Evolutionary conservation across 2,113 vertebrate genomes (phyloP).

Genomic region (Neogale vison): DNA sequence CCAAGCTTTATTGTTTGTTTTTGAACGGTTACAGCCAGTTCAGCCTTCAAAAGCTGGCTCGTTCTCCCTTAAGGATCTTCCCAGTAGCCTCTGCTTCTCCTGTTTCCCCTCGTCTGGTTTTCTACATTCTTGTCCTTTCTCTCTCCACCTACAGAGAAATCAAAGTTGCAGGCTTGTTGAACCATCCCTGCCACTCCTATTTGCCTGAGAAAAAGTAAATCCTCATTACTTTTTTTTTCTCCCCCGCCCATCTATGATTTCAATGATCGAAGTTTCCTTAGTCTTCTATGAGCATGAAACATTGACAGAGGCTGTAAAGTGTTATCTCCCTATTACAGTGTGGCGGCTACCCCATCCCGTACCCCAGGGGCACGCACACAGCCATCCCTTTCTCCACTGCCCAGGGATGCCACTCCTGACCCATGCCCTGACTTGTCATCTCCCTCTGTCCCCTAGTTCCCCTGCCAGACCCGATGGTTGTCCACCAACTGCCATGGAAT

Average conservation of each 20-base stretch:
- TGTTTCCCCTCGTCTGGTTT: not conserved
- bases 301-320: not conserved
- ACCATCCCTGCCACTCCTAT: not conserved
- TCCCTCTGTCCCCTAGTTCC: not conserved
- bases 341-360: not conserved
- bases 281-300: not conserved
- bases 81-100: not conserved
- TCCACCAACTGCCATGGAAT: conserved; percentile 67
- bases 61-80: not conserved
- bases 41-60: not conserved
- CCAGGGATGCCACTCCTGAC: not conserved
- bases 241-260: not conserved
- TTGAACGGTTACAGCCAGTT: not conserved
- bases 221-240: not conserved
- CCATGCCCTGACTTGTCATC: not conserved
- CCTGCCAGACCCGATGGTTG: conserved; percentile 5
- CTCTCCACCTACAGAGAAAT: not conserved
- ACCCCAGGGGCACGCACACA: not conserved
- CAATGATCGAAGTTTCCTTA: not conserved
- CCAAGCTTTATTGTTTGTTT: not conserved
- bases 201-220: not conserved
- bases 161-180: not conserved
- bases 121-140: not conserved
- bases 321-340: not conserved
- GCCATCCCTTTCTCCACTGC: not conserved